phyloP scores from a whole-genome alignment of 2,888 invertebrate genomes.

The Acanthopleura granulata region DNA sequence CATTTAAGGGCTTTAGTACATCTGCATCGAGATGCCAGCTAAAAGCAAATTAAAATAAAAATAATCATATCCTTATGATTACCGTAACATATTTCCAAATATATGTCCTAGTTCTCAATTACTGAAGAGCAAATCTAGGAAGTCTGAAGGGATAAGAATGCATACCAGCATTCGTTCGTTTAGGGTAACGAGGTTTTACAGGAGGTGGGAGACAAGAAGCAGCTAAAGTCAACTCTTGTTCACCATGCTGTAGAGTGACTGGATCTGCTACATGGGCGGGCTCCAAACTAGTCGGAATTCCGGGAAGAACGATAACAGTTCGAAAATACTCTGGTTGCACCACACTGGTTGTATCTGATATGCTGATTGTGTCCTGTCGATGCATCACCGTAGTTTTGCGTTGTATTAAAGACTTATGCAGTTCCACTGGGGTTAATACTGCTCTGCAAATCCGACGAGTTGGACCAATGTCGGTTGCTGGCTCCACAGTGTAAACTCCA shows the following conservation, averaged over 20 bases:
- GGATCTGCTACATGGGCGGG: no score
- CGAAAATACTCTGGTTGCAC: not conserved
- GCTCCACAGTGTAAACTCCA: conserved; percentile 1
- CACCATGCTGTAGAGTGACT: no score
- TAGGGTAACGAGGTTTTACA: not conserved
- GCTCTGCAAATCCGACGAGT: not conserved
- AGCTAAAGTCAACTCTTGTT: not conserved
- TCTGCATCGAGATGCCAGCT: no score
- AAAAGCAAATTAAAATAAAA: no score
- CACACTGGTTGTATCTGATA: not conserved
- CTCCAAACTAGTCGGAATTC: no score
- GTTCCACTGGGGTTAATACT: not conserved
- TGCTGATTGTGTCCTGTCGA: no score
- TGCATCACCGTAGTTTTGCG: no score
- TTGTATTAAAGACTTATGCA: not conserved
- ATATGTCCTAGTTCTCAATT: not conserved
- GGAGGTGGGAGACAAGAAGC: not conserved
- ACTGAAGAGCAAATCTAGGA: not conserved
- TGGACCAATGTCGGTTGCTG: not conserved
- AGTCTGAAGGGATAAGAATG: not conserved
- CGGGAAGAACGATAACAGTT: no score
- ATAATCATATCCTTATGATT: not conserved
- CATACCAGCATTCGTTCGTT: not conserved
- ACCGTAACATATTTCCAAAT: not conserved
- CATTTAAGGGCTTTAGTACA: no score